Percentiles rank a stretch among this genome's conserved stretches.
Conservation (phyloP, 2,113 vertebrate species). For the Todiramphus saurophagus region DNA sequence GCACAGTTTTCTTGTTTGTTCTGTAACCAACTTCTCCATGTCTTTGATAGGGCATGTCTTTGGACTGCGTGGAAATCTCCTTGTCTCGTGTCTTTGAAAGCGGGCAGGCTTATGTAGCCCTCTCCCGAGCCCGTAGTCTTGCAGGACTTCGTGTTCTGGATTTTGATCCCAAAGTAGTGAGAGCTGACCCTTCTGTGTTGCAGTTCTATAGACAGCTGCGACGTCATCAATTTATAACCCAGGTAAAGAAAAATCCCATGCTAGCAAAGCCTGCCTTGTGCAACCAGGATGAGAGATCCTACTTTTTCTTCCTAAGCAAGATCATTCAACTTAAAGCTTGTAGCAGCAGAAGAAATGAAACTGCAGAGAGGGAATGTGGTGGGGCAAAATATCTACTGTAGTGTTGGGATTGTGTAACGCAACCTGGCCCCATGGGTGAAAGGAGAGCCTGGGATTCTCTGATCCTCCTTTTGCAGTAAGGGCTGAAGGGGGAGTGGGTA, state of each 20-base stretch:
- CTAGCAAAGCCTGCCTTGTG: not conserved
- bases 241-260: not conserved
- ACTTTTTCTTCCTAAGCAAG: not conserved
- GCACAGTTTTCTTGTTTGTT: not conserved
- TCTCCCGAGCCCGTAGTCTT: slow-evolving; percentile 89
- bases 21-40: not conserved
- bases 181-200: slow-evolving; percentile 86
- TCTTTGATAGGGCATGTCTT: slow-evolving; percentile 84
- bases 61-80: slow-evolving; percentile 93
- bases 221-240: not conserved
- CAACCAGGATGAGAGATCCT: not conserved
- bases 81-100: slow-evolving; percentile 92
- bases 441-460: not conserved
- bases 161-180: slow-evolving; percentile 87
- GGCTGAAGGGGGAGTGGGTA: not conserved
- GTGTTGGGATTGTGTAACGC: not conserved
- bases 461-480: not conserved
- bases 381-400: not conserved
- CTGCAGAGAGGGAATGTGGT: not conserved
- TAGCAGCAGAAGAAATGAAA: not conserved
- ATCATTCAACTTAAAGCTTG: not conserved
- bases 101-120: slow-evolving; percentile 94
- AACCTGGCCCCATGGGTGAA: not conserved
- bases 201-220: slow-evolving; percentile 84
- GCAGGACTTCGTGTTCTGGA: slow-evolving; percentile 92